These are phyloP conservation scores for Choreutis nemorana DNA, from an alignment of 2,888 invertebrate genomes.

Conservation along the genomic window DNA sequence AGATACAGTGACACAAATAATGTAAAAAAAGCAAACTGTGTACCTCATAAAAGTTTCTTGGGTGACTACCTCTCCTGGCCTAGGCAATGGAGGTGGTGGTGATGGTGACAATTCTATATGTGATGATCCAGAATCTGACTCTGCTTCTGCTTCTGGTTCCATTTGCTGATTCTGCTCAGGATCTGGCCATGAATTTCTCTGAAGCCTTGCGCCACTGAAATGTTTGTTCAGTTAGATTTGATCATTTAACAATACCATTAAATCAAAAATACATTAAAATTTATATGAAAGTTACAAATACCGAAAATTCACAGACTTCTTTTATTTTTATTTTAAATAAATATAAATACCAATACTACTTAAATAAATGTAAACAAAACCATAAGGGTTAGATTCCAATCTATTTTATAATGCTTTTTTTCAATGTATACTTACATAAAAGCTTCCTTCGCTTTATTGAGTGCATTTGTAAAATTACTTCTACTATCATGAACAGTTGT, in stretches of 20 bases:
- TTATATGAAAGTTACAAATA: not conserved
- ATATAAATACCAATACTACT: too few relatives aligned
- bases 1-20: too few relatives aligned
- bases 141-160: constrained; percentile 24
- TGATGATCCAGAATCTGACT: constrained; percentile 44
- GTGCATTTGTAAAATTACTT: constrained; percentile 46
- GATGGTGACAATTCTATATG: constrained; percentile 32
- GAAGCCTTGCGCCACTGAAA: constrained; percentile 26
- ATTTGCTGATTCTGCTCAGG: constrained; percentile 18
- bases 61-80: constrained; percentile 32
- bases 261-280: not conserved
- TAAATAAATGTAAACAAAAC: too few relatives aligned
- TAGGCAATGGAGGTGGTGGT: constrained; percentile 47
- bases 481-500: constrained; percentile 40
- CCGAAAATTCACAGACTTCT: too few relatives aligned
- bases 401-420: too few relatives aligned
- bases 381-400: too few relatives aligned
- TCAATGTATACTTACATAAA: constrained; percentile 51
- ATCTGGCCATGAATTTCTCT: constrained; percentile 14
- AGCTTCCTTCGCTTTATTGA: constrained; percentile 53
- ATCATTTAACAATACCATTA: too few relatives aligned
- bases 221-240: too few relatives aligned
- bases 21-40: not conserved
- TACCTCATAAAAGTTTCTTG: constrained; percentile 53
- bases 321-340: too few relatives aligned